Evolutionary conservation across 1,140 invertebrate genomes (phyloP).

Genomic region (Ips nitidus): DNA sequence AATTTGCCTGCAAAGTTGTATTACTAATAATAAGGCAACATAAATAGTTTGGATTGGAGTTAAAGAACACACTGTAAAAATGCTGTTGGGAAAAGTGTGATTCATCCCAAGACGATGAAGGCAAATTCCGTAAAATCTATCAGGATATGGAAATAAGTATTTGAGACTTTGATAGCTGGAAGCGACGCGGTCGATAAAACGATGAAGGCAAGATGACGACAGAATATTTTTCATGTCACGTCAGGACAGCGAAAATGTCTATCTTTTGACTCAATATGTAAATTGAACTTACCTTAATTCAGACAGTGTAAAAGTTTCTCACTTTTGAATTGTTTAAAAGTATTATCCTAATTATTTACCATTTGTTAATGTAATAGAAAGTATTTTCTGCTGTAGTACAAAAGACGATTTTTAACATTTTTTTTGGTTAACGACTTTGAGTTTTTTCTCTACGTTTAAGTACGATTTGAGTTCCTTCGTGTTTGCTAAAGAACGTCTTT

Average conservation of each 20-base stretch:
- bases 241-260: background rate
- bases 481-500: slow-evolving; percentile 17
- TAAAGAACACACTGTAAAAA: background rate
- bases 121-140: slow-evolving; percentile 45
- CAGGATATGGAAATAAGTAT: slow-evolving; percentile 51
- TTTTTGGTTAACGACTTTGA: slow-evolving; percentile 5
- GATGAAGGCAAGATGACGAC: slow-evolving; percentile 28
- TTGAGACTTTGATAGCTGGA: slow-evolving; percentile 45
- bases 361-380: no score
- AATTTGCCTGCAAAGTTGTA: background rate
- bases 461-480: slow-evolving; percentile 6
- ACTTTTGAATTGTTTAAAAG: no score
- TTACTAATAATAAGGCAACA: background rate
- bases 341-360: no score
- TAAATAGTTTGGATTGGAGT: background rate
- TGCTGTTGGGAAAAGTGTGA: slow-evolving; percentile 1
- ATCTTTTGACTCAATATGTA: slow-evolving; percentile 5
- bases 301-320: no score
- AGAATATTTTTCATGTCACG: slow-evolving; percentile 23
- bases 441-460: slow-evolving; percentile 6
- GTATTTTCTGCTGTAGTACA: no score
- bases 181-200: slow-evolving; percentile 40
- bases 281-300: background rate
- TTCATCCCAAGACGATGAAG: slow-evolving; percentile 6
- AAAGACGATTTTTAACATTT: background rate